These are phyloP conservation scores for Ephestia elutella DNA, from an alignment of 1,140 invertebrate genomes.

Conservation along the genomic window DNA sequence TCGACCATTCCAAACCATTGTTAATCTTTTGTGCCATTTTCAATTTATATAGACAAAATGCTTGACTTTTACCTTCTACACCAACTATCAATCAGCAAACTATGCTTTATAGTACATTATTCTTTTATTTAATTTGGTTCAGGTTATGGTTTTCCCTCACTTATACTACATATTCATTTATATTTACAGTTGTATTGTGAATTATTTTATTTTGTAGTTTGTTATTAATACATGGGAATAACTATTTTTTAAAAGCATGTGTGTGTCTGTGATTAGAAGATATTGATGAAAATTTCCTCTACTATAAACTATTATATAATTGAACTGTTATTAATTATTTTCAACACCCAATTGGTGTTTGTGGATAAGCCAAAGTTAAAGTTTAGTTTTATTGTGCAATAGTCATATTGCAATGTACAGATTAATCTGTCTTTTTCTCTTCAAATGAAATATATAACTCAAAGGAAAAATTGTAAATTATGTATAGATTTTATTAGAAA, in stretches of 20 bases:
- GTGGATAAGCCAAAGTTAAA: slow-evolving; percentile 71
- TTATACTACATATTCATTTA: not conserved
- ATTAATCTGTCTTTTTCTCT: slow-evolving; percentile 40
- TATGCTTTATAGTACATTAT: not conserved
- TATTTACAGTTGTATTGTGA: not conserved
- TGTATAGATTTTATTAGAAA: slow-evolving; percentile 30
- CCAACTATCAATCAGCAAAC: too few relatives aligned
- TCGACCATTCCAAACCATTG: slow-evolving; percentile 49
- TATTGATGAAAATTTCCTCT: slow-evolving; percentile 30
- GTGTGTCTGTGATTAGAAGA: slow-evolving; percentile 40
- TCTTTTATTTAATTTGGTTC: not conserved
- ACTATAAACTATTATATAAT: slow-evolving; percentile 18
- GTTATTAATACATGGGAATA: not conserved
- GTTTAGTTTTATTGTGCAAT: slow-evolving; percentile 69
- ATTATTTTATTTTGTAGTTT: not conserved
- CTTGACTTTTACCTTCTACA: not conserved
- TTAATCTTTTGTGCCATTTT: slow-evolving; percentile 50
- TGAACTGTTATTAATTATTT: slow-evolving; percentile 36
- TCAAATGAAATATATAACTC: slow-evolving; percentile 29
- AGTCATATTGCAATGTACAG: slow-evolving; percentile 69
- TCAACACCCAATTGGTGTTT: slow-evolving; percentile 48
- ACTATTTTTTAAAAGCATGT: slow-evolving; percentile 7
- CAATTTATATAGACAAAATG: not conserved
- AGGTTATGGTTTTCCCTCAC: not conserved
- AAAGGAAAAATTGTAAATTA: slow-evolving; percentile 51